phyloP scores from a whole-genome alignment of 1,140 invertebrate species.

The Ceratina calcarata region DNA sequence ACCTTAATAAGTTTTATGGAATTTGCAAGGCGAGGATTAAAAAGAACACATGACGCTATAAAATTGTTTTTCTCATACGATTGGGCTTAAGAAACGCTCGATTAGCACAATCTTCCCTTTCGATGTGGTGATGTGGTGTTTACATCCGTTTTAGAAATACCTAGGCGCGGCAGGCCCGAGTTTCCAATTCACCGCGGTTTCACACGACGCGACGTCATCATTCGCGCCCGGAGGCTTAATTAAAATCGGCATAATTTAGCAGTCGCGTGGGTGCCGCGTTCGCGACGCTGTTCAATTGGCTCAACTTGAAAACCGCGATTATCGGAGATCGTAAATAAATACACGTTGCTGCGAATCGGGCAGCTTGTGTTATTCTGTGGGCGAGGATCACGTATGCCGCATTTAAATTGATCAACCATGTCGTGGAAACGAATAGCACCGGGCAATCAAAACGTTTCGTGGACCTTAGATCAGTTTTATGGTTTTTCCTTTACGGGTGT shows the following conservation, averaged over 20 bases:
- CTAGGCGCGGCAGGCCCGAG: not conserved
- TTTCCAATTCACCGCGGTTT: constrained; percentile 6
- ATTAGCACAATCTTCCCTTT: constrained; percentile 37
- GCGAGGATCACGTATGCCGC: constrained; percentile 41
- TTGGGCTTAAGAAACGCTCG: not conserved
- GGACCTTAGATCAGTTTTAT: not conserved
- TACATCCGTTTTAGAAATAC: constrained; percentile 24
- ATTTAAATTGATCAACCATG: constrained; percentile 30
- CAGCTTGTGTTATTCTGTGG: constrained; percentile 42
- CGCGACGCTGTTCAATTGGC: constrained; percentile 4
- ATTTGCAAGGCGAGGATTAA: not conserved
- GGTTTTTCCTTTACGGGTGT: not conserved
- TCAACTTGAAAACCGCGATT: not conserved
- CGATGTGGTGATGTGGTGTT: not conserved
- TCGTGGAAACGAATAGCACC: not conserved
- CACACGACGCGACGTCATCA: not conserved
- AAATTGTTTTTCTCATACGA: not conserved
- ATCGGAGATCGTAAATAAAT: constrained; percentile 14
- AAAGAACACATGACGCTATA: too few species aligned
- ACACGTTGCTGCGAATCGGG: constrained; percentile 13
- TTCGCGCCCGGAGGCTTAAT: not conserved
- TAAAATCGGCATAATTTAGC: constrained; percentile 32
- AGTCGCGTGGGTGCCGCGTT: constrained; percentile 28
- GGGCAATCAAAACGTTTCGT: not conserved
- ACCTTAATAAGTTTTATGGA: too few species aligned